Evolutionary conservation across 92 coral and sea anemone species (phyloP), one percentile per base, ranked within the genome.

Genomic region (Umimayanthus kanabou): DNA sequence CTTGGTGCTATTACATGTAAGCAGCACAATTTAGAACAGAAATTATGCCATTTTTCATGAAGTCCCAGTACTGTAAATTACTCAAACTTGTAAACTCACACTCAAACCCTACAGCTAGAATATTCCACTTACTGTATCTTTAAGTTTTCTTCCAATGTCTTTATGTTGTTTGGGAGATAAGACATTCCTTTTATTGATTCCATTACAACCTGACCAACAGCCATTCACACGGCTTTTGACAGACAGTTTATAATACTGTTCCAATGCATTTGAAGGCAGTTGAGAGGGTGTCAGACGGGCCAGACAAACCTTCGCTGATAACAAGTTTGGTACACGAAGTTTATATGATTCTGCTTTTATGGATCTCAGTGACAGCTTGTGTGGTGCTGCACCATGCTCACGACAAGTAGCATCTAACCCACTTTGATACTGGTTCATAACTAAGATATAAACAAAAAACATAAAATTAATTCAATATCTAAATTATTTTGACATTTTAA

Each of bases 261-360:
- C 73, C 47, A 89, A 50, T 6, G 88, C 94, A 92, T 80, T 85
- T 28, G 87, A 73, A 11, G 92, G 94, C 15, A 92, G 90, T 26
- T 92, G 86, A 23, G 37, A 30, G n/a, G 85, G 85, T 75, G 92
- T 73, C 88, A 92, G 73, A 20, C 80, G 74, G 26, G 80, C 29
- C 28, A 92, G 83, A 22, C 49, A 39, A 28, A 92, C 94, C 4
- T 65, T 83, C 4, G 88, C 92, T 23, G 42, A 37, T 6, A 81
- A n/a, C 55, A 61, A 58, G 75, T 69, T 22, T 64, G 53, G 69
- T 61, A 61, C 69, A 61, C 26, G 8, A 22, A 15, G 23, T 39
- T 39, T 15, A 64, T 11, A 10, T 16, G 75, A 16, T 22, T 81
- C 58, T 13, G 2, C 49, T 42, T 81, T 81, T 37, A 20, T 43